A percentile compares a stretch with the other conserved stretches of the same genome.
Conservation (phyloP, 1,140 invertebrate species). For the Teleopsis dalmanni region DNA sequence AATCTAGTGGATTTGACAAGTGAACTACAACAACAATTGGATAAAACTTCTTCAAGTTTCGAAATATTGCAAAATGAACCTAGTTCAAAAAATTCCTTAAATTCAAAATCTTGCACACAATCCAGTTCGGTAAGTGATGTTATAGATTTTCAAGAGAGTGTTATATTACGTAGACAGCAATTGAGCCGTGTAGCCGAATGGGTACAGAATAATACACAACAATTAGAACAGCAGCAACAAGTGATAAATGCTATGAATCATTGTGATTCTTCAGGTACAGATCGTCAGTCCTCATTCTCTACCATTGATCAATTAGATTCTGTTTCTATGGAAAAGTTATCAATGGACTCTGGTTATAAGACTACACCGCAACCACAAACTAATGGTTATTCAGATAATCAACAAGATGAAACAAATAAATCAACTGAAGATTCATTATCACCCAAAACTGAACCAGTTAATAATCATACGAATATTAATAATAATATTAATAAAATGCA, state of each 20-base stretch:
- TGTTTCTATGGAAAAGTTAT: conserved; percentile 39
- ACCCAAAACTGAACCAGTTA: conserved; percentile 33
- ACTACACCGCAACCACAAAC: conserved; percentile 33
- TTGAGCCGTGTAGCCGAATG: conserved; percentile 60
- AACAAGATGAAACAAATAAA: conserved; percentile 20
- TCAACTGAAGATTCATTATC: conserved; percentile 22
- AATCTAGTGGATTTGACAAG: conserved; percentile 9
- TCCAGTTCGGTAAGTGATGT: conserved; percentile 35
- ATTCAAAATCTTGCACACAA: conserved; percentile 22
- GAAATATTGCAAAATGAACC: conserved; percentile 10
- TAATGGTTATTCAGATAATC: conserved; percentile 28
- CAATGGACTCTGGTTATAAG: conserved; percentile 41
- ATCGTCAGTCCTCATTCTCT: conserved; percentile 34
- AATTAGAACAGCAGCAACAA: conserved; percentile 29
- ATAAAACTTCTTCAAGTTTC: background rate
- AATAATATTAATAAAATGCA: background rate
- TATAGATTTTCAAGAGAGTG: conserved; percentile 40
- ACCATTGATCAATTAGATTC: conserved; percentile 38
- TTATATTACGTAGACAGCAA: conserved; percentile 51
- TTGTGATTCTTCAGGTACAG: conserved; percentile 28
- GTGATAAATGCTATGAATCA: conserved; percentile 16
- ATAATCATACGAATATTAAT: conserved; percentile 16
- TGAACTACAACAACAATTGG: background rate
- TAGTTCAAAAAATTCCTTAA: conserved; percentile 29
- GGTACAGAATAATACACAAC: conserved; percentile 53